Percentiles rank a stretch among this genome's conserved stretches.
These are phyloP conservation scores for Sebastes fasciatus DNA, from an alignment of 2,113 vertebrate genomes.

Conservation along the genomic window DNA sequence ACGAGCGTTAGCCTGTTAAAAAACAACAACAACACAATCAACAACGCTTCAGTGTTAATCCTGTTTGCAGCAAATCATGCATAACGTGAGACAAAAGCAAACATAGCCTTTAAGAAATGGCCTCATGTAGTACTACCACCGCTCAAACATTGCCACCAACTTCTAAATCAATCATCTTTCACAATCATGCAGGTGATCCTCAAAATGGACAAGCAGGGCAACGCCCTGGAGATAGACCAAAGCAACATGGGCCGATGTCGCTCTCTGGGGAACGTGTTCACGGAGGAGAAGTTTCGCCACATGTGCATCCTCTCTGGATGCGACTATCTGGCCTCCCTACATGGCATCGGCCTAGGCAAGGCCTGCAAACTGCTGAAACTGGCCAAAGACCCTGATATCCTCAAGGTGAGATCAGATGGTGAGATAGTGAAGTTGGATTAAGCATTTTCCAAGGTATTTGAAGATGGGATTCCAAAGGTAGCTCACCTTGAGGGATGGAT, in stretches of 20 bases:
- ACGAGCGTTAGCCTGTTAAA: background rate
- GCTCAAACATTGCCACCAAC: background rate
- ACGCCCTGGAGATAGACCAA: conserved; percentile 94
- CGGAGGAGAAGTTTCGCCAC: conserved; percentile 96
- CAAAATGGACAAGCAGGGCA: conserved; percentile 97
- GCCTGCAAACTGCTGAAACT: conserved; percentile 92
- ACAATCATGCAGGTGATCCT: conserved; percentile 89
- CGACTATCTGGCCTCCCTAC: conserved; percentile 95
- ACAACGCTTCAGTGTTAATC: background rate
- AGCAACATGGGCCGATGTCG: conserved; percentile 91
- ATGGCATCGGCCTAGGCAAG: conserved; percentile 96
- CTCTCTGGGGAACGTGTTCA: conserved; percentile 93
- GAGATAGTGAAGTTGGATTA: background rate
- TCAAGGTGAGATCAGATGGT: conserved; percentile 85
- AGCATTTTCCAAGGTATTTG: background rate
- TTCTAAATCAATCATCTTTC: background rate
- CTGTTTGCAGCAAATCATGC: background rate
- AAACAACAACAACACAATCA: background rate
- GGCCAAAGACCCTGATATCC: conserved; percentile 94
- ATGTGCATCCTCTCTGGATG: conserved; percentile 99
- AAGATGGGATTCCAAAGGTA: background rate
- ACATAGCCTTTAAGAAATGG: background rate
- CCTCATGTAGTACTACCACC: no score
- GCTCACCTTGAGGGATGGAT: background rate
- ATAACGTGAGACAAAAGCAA: background rate